phyloP scores from a whole-genome alignment of 1,140 invertebrate species.

The Caenorhabditis latens region DNA sequence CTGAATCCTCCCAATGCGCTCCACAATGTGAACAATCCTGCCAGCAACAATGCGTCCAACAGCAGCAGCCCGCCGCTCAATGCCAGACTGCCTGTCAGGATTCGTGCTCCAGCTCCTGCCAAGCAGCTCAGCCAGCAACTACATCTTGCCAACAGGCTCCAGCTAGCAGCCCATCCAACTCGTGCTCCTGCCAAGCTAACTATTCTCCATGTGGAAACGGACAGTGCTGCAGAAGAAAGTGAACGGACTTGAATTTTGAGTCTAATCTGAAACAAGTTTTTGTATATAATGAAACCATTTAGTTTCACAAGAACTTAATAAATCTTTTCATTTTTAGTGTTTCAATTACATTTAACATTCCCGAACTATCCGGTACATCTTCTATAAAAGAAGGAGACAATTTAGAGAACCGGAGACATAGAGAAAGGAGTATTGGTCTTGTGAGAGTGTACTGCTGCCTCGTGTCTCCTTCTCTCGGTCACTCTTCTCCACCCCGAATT shows the following conservation, averaged over 20 bases:
- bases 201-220: conserved; percentile 50
- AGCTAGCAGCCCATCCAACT: conserved; percentile 7
- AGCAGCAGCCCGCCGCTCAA: conserved; percentile 26
- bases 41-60: conserved; percentile 49
- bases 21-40: conserved; percentile 43
- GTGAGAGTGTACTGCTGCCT: background rate
- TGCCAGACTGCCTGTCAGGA: conserved; percentile 33
- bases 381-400: no score
- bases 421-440: background rate
- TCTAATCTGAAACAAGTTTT: background rate
- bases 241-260: background rate
- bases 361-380: no score
- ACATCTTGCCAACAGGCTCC: conserved; percentile 19
- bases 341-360: no score
- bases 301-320: conserved; percentile 42
- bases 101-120: conserved; percentile 48
- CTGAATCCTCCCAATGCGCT: conserved; percentile 25
- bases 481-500: background rate
- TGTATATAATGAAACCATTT: conserved; percentile 44
- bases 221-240: conserved; percentile 52
- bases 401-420: background rate
- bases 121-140: conserved; percentile 19
- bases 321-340: background rate
- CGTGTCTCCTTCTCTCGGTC: background rate
- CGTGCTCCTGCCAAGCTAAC: conserved; percentile 47